These are phyloP conservation scores for Lampris incognitus DNA, from an alignment of 2,113 vertebrate species.

Conservation along the genomic window DNA sequence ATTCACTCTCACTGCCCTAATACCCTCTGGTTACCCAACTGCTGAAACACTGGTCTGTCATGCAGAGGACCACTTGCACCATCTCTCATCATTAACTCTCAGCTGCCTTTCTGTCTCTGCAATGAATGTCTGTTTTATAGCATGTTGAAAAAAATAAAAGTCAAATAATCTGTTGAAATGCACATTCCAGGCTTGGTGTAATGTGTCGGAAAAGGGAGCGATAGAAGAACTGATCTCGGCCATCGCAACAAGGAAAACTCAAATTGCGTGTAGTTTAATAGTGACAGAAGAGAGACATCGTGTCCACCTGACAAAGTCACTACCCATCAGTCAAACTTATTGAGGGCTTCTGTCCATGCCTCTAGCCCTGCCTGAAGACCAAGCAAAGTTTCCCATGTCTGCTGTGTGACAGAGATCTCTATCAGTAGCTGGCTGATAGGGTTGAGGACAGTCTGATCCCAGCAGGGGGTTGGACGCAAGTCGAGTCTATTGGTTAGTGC, in stretches of 20 bases:
- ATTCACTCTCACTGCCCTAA: conserved; percentile 28
- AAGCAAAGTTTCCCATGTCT: too few relatives aligned
- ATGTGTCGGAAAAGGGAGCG: neutral
- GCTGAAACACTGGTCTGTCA: conserved; percentile 44
- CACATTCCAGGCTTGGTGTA: conserved; percentile 4
- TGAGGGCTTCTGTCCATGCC: too few relatives aligned
- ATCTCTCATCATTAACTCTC: neutral
- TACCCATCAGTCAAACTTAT: too few relatives aligned
- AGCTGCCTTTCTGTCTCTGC: neutral
- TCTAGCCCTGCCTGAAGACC: too few relatives aligned
- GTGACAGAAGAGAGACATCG: neutral
- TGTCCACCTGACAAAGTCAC: too few relatives aligned
- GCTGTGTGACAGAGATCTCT: too few relatives aligned
- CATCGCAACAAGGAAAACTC: neutral
- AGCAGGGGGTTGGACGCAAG: too few relatives aligned
- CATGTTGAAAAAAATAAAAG: conserved; percentile 13
- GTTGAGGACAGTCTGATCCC: too few relatives aligned
- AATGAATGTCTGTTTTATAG: conserved; percentile 21
- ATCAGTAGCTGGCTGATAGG: too few relatives aligned
- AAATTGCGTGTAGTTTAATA: neutral
- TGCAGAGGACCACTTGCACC: neutral
- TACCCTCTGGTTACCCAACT: conserved; percentile 38
- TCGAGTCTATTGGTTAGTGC: neutral
- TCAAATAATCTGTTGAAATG: conserved; percentile 12
- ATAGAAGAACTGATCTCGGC: neutral